Conservation (phyloP, 1,140 invertebrate species). For the Megalonaias nervosa region DNA sequence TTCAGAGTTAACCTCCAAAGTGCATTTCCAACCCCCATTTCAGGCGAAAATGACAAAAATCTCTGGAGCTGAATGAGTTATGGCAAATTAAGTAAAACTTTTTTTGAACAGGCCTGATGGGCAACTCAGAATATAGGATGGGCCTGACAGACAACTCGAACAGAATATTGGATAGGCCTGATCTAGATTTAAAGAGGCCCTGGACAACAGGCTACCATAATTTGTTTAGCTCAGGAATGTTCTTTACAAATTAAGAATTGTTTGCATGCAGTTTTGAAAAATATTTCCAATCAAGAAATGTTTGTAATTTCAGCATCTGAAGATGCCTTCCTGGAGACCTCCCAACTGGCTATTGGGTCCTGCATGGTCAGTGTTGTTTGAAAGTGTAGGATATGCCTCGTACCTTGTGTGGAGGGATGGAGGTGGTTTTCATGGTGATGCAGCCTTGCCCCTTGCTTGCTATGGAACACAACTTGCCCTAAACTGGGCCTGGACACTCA, state of each 20-base stretch:
- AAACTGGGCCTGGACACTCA: constrained; percentile 90
- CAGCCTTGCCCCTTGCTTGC: constrained; percentile 77
- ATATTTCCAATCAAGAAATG: not conserved
- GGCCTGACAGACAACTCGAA: too few relatives aligned
- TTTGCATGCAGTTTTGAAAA: too few relatives aligned
- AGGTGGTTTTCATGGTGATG: constrained; percentile 83
- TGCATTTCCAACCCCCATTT: too few relatives aligned
- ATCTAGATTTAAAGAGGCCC: too few relatives aligned
- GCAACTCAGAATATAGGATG: not conserved
- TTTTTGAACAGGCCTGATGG: not conserved
- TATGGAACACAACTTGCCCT: constrained; percentile 84
- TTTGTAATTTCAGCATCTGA: constrained; percentile 75
- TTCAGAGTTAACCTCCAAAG: too few relatives aligned
- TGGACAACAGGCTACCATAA: too few relatives aligned
- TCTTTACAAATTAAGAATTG: not conserved
- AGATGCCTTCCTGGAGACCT: constrained; percentile 84
- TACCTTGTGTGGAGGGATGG: constrained; percentile 87
- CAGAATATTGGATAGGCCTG: too few relatives aligned
- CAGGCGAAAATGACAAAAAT: too few relatives aligned
- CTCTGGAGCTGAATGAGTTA: too few relatives aligned
- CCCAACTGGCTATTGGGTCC: constrained; percentile 87
- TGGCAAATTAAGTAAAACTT: not conserved
- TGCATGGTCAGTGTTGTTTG: constrained; percentile 86
- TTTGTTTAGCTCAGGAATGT: not conserved
- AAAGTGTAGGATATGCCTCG: constrained; percentile 88